Percentiles rank a stretch among this genome's conserved stretches.
Evolutionary conservation across 1,140 invertebrate genomes (phyloP).

Genomic region (Drosophila repleta): DNA sequence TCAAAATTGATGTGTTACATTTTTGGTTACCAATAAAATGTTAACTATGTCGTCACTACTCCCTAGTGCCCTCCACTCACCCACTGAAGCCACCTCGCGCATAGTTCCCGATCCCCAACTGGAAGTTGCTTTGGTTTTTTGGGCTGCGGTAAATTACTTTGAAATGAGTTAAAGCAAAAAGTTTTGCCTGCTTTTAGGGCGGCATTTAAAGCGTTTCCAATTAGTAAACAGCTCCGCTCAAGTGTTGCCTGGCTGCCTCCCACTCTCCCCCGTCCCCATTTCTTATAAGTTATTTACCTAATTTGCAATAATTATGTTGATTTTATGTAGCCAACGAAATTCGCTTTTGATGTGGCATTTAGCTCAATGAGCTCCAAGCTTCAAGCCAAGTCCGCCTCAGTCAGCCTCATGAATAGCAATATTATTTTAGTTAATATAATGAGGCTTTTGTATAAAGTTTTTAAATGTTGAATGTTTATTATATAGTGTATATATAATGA

Average conservation of each 20-base stretch:
- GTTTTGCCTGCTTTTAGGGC: conserved; percentile 45
- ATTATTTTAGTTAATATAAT: conserved; percentile 6
- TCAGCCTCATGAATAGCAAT: background rate
- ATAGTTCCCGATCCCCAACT: background rate
- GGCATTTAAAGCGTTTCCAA: conserved; percentile 67
- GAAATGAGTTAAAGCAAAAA: conserved; percentile 66
- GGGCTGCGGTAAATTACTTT: conserved; percentile 76
- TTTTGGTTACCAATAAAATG: conserved; percentile 80
- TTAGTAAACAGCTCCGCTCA: conserved; percentile 50
- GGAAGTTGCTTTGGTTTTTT: conserved; percentile 37
- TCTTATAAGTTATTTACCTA: conserved; percentile 59
- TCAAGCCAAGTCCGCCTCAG: background rate
- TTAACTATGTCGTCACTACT: conserved; percentile 45
- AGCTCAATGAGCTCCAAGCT: conserved; percentile 4
- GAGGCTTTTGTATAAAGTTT: background rate
- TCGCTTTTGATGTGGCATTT: conserved; percentile 39
- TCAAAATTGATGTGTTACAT: conserved; percentile 75
- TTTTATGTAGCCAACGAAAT: conserved; percentile 60
- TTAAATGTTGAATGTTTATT: conserved; percentile 1
- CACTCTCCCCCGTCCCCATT: background rate
- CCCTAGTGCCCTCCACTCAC: background rate
- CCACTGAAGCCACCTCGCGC: background rate
- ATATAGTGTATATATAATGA: background rate
- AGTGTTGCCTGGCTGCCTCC: conserved; percentile 13
- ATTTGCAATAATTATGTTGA: conserved; percentile 81